Conservation (phyloP, 2,888 invertebrate genomes). For the Calliscelio sp. region DNA sequence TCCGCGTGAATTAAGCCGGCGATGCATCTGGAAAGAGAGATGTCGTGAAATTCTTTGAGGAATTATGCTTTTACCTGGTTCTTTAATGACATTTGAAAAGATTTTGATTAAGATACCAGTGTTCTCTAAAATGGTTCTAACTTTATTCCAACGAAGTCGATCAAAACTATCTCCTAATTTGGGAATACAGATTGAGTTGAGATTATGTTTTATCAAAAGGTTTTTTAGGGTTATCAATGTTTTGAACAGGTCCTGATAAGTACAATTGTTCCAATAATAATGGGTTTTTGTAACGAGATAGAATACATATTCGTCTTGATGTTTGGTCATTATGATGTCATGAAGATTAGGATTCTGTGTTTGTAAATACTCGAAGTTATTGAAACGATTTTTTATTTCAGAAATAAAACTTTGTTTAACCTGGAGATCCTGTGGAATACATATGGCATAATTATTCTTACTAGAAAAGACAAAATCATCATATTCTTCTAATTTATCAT, state of each 20-base stretch:
- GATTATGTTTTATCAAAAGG: neutral
- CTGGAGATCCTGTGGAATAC: neutral
- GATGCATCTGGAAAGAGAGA: neutral
- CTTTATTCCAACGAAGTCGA: constrained; percentile 8
- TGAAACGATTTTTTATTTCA: constrained; percentile 9
- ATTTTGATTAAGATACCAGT: constrained; percentile 5
- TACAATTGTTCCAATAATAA: constrained; percentile 1
- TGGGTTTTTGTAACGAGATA: constrained; percentile 5
- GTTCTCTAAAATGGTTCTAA: neutral
- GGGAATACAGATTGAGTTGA: constrained; percentile 12
- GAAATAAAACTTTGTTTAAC: neutral
- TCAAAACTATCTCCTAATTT: constrained; percentile 20
- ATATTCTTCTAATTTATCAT: constrained; percentile 6
- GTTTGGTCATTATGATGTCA: neutral
- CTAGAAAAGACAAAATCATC: constrained; percentile 14
- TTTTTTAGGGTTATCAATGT: neutral
- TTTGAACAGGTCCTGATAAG: constrained; percentile 5
- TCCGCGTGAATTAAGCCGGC: neutral
- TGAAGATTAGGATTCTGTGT: neutral
- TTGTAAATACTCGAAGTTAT: neutral
- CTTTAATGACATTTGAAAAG: constrained; percentile 11
- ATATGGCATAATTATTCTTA: constrained; percentile 16
- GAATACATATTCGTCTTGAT: constrained; percentile 2
- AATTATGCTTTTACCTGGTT: constrained; percentile 4
- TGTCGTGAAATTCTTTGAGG: constrained; percentile 38